Conservation (phyloP, 1,140 invertebrate species). For the Stegodyphus mimosarum region DNA sequence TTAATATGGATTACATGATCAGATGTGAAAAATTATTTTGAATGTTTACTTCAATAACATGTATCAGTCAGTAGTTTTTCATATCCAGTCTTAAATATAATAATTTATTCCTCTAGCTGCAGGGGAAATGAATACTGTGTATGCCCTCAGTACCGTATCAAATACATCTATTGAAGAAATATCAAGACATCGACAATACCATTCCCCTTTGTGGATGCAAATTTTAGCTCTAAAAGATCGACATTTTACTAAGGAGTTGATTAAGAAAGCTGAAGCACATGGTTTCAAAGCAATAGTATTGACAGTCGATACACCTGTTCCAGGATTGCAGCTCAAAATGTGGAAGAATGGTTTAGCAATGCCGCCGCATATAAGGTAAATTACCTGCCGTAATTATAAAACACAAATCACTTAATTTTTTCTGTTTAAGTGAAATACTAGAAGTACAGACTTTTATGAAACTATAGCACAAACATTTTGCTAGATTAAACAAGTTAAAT, state of each 20-base stretch:
- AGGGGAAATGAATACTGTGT: slow-evolving; percentile 78
- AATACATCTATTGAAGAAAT: slow-evolving; percentile 91
- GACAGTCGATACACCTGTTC: slow-evolving; percentile 88
- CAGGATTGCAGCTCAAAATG: slow-evolving; percentile 83
- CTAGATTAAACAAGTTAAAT: no score
- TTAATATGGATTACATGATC: no score
- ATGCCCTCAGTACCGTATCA: slow-evolving; percentile 85
- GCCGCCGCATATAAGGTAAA: slow-evolving; percentile 77
- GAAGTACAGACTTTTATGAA: no score
- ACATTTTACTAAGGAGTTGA: slow-evolving; percentile 76
- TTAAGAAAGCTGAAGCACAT: slow-evolving; percentile 82
- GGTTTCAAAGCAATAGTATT: slow-evolving; percentile 89
- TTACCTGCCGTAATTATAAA: no score
- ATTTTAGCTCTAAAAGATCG: slow-evolving; percentile 86
- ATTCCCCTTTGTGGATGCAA: slow-evolving; percentile 84
- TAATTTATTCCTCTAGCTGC: slow-evolving; percentile 74
- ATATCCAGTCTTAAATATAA: no score
- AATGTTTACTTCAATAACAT: no score
- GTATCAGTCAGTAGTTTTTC: no score
- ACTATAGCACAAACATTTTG: no score
- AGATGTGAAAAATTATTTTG: no score
- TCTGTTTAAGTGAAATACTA: no score
- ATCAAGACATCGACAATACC: slow-evolving; percentile 78
- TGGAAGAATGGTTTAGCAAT: slow-evolving; percentile 84
- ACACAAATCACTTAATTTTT: no score